Base-by-base conservation (phyloP, 2,797 vertebrate species). In the Paguma larvata region DNA sequence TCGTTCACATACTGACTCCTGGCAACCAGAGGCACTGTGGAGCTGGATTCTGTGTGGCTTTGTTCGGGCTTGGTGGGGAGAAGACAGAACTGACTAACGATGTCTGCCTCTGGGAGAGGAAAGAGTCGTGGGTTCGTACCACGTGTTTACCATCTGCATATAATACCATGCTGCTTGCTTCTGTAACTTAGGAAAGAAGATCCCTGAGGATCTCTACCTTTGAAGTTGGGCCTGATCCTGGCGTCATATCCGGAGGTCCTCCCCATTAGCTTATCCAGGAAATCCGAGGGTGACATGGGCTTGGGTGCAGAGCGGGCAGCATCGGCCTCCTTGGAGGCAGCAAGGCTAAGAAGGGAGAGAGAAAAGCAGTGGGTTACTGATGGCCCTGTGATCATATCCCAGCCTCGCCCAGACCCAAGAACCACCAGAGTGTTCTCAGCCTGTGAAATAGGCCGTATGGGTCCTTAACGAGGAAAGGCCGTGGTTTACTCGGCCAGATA, bases 241-340 rank as follows among this genome's bases (percentile, higher is more conserved):
- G 99, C 99, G 83, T 99, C 99, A 0, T 99, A 99, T 96, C 99
- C 99, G 56, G 99, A 99, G 70, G 99, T 99, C 98, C 99, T 99
- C 86, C 99, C 99, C 99, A 99, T 99, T 97, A 99, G 98, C 95
- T 99, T 99, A 98, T 99, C 99, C 99, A 99, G 98, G 99, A 99
- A 99, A 98, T 99, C 99, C 0, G 99, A 99, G 82, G 99, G 99
- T 75, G 99, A 99, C 99, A 99, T 99, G 14, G 99, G 99, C 82
- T 99, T 99, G 95, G 99, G 98, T 19, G 99, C 99, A 95, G 99
- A 99, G 94, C 99, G 99, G 53, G 99, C 99, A 34, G 99, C 99
- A 87, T 99, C 98, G 38, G 99, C 99, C 98, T 99, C 99, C 98
- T 99, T 99, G 67, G 99, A 99, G 27, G 99, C 99, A 86, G 99